Conservation (phyloP, 23 tunicate species). For the Halocynthia roretzi region DNA sequence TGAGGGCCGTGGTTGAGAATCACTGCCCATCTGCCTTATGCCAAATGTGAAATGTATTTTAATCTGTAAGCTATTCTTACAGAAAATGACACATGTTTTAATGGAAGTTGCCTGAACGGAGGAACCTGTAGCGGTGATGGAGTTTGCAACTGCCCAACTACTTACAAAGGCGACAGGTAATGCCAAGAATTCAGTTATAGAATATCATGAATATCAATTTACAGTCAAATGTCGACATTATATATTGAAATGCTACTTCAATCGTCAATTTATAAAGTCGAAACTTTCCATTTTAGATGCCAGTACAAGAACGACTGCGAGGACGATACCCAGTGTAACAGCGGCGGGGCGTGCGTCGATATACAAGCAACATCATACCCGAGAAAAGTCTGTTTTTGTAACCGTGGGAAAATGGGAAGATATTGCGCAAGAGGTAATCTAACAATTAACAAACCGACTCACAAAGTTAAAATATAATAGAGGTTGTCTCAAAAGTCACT, state of each 20-base stretch:
- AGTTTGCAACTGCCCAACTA: slow-evolving; percentile 36
- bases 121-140: slow-evolving; percentile 51
- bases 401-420: slow-evolving; percentile 54
- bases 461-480: no score
- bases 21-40: no score
- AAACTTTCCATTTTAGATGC: slow-evolving; percentile 21
- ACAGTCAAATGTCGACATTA: neutral
- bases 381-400: slow-evolving; percentile 48
- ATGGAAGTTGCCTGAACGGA: slow-evolving; percentile 68
- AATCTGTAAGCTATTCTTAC: slow-evolving; percentile 1
- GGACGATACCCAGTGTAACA: slow-evolving; percentile 30
- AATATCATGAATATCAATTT: neutral
- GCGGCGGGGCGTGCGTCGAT: slow-evolving; percentile 33
- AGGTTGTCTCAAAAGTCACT: no score
- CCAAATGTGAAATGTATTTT: no score
- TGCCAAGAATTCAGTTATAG: no score
- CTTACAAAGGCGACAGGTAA: slow-evolving; percentile 63
- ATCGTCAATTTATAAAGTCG: neutral
- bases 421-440: slow-evolving; percentile 35
- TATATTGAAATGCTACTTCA: neutral
- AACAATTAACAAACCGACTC: no score
- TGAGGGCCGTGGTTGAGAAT: no score
- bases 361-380: slow-evolving; percentile 27
- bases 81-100: slow-evolving; percentile 35
- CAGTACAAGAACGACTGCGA: slow-evolving; percentile 58